Evolutionary conservation across 2,888 invertebrate species (phyloP).

Genomic region (Limnephilus rhombicus): DNA sequence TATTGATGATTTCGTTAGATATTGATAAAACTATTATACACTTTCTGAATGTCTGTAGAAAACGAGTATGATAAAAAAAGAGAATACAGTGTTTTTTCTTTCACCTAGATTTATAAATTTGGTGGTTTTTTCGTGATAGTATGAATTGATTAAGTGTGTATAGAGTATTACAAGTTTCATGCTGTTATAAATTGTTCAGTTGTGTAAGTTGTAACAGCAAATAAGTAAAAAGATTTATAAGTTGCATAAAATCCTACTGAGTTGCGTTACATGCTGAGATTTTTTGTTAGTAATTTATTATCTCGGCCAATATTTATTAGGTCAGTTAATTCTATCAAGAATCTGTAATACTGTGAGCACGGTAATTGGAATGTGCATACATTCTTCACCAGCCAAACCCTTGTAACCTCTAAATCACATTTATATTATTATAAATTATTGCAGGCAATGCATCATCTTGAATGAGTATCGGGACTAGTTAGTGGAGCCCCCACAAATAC

Average conservation of each 20-base stretch:
- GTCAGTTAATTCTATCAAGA: neutral
- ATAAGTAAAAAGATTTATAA: neutral
- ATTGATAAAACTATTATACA: neutral
- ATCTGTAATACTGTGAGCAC: neutral
- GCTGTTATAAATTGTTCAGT: neutral
- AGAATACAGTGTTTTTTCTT: neutral
- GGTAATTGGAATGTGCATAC: neutral
- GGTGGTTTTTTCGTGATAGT: neutral
- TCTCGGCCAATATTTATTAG: neutral
- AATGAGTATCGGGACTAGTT: too few species aligned
- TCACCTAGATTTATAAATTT: neutral
- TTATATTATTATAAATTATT: neutral
- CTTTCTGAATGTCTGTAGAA: neutral
- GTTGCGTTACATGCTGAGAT: neutral
- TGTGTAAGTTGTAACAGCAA: neutral
- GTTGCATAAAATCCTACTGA: neutral
- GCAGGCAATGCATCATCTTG: neutral
- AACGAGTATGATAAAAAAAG: neutral
- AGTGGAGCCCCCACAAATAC: too few species aligned
- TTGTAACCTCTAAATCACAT: neutral
- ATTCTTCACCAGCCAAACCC: neutral
- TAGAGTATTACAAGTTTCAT: neutral
- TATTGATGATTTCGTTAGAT: neutral
- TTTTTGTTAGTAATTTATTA: neutral
- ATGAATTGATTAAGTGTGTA: neutral